Evolutionary conservation across 2,888 invertebrate genomes (phyloP), one percentile per base, ranked within the genome.

Genomic region (Drosophila tripunctata): DNA sequence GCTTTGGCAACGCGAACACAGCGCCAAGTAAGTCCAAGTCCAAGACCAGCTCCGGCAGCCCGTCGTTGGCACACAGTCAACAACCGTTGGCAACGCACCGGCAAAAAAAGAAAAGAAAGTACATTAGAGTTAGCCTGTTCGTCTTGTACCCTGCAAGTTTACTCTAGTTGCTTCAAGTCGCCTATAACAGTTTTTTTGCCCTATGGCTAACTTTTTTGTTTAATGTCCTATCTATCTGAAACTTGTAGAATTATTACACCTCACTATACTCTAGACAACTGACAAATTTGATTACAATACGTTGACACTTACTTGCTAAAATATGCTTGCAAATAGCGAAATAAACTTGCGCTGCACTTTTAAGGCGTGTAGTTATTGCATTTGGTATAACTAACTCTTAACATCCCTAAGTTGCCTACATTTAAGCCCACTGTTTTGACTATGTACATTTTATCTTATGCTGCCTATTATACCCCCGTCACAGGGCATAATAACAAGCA

Each of bases 1-100:
- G 43, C 48, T 50, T 50, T 55, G 76, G 60, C 47, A 52, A 58
- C 64, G 61, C 69, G 17, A 56, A 27, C 27, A 43, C 62, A 64
- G 51, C 35, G 15, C 31, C 41, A 27, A 38, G 24, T 35, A 36
- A 74, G 40, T 41, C 44, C 70, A 69, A 70, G 57, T 66, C 45
- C 65, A 76, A 72, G 50, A 72, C 67, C 60, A 60, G 60, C 48
- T 36, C 27, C 22, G 30, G 24, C 22, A 58, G 31, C 35, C 45
- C 19, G 21, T 30, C 56, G 45, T 33, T 57, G 57, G 41, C 62
- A 44, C 62, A 44, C 30, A 60, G 45, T 33, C 61, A 63, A 52
- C 65, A 55, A 51, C 38, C 41, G 40, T 74, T 68, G 57, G 55
- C 61, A 67, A 57, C 63, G 64, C 45, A 57, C 43, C 43, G 43